phyloP scores from a whole-genome alignment of 2,797 vertebrate genomes.

The Sebastes iracundus region DNA sequence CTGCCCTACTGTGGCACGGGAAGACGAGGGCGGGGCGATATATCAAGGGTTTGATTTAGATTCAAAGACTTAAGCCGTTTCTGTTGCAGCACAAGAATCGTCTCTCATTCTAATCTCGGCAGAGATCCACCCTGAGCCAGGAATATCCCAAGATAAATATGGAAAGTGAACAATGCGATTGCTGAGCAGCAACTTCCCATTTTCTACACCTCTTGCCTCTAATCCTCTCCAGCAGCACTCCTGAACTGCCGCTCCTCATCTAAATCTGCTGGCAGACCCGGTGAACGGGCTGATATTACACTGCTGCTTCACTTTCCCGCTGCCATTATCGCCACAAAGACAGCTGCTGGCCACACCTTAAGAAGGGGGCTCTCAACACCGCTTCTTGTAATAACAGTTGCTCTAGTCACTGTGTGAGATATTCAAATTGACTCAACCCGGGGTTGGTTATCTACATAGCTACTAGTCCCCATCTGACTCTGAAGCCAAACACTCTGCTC shows the following conservation, averaged over 20 bases:
- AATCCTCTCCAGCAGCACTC: conserved; percentile 85
- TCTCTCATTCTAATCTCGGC: conserved; percentile 83
- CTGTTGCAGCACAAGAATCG: conserved; percentile 79
- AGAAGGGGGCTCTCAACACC: conserved; percentile 25
- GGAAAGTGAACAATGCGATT: conserved; percentile 86
- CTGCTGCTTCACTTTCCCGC: conserved; percentile 54
- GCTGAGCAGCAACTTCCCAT: conserved; percentile 83
- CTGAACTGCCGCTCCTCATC: conserved; percentile 78
- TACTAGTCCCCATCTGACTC: conserved; percentile 46
- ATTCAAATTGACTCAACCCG: conserved; percentile 55
- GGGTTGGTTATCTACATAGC: conserved; percentile 42
- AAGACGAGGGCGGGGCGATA: conserved; percentile 62
- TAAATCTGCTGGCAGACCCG: conserved; percentile 77
- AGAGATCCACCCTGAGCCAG: conserved; percentile 83
- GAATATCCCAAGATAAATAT: conserved; percentile 87
- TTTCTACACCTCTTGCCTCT: conserved; percentile 76
- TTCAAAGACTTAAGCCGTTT: conserved; percentile 78
- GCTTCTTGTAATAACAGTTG: conserved; percentile 49
- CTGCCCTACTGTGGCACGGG: conserved; percentile 50
- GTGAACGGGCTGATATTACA: conserved; percentile 72
- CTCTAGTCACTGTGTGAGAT: conserved; percentile 31
- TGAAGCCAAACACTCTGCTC: conserved; percentile 46
- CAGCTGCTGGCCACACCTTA: conserved; percentile 58
- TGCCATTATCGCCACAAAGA: conserved; percentile 59
- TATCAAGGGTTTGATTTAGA: conserved; percentile 78